Evolutionary conservation across 2,797 vertebrate genomes (phyloP).

Genomic region (Hyperoplus immaculatus): DNA sequence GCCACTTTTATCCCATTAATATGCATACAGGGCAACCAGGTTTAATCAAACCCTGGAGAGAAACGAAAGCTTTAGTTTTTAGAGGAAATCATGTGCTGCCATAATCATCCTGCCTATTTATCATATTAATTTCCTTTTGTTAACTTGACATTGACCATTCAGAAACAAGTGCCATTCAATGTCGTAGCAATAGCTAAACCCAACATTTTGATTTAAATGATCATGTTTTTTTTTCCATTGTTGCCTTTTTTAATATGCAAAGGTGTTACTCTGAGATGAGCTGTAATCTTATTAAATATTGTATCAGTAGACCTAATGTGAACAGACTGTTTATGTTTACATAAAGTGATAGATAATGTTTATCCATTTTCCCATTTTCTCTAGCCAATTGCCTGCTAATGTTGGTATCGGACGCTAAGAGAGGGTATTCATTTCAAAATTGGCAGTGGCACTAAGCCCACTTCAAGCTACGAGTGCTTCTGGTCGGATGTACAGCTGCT

Average conservation of each 20-base stretch:
- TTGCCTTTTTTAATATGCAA: slow-evolving; percentile 44
- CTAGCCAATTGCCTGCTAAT: slow-evolving; percentile 72
- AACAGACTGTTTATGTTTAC: slow-evolving; percentile 78
- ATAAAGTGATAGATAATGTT: slow-evolving; percentile 72
- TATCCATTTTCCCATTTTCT: slow-evolving; percentile 72
- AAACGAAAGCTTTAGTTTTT: slow-evolving; percentile 56
- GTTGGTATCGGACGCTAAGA: slow-evolving; percentile 68
- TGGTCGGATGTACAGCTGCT: slow-evolving; percentile 77
- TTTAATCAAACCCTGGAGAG: slow-evolving; percentile 65
- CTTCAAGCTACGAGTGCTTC: slow-evolving; percentile 73
- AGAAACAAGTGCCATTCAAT: slow-evolving; percentile 42
- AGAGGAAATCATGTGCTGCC: slow-evolving; percentile 44
- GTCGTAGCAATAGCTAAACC: slow-evolving; percentile 27
- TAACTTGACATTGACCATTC: slow-evolving; percentile 53
- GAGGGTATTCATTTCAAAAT: slow-evolving; percentile 80
- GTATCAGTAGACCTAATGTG: slow-evolving; percentile 42
- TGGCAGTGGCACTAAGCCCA: slow-evolving; percentile 73
- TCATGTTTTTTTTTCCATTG: background rate
- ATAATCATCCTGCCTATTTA: slow-evolving; percentile 55
- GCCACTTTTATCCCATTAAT: slow-evolving; percentile 54
- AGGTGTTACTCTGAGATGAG: slow-evolving; percentile 37
- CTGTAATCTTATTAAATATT: slow-evolving; percentile 47
- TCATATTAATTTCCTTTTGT: slow-evolving; percentile 57
- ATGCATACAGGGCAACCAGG: slow-evolving; percentile 45
- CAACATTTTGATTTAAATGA: slow-evolving; percentile 30